phyloP scores from a whole-genome alignment of 2,888 invertebrate genomes.

The Xestia c-nigrum region DNA sequence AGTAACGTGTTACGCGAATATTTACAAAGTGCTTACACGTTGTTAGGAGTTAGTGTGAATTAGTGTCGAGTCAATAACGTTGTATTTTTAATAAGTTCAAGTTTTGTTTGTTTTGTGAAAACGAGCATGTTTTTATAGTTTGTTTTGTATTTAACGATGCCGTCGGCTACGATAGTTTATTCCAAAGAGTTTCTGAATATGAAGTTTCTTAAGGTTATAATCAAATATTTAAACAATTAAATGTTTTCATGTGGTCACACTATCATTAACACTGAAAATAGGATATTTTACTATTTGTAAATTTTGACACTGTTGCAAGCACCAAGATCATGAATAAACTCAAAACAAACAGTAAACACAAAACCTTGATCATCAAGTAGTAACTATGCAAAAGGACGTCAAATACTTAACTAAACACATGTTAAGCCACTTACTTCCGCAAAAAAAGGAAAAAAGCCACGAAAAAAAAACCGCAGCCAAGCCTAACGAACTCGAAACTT shows the following conservation, averaged over 20 bases:
- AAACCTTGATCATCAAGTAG: background rate
- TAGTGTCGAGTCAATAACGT: constrained; percentile 20
- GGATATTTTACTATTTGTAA: no score
- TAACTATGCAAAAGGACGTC: background rate
- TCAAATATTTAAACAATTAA: no score
- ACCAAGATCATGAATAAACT: no score
- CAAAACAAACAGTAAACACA: background rate
- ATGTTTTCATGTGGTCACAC: no score
- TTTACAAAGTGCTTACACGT: constrained; percentile 23
- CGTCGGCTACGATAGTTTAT: background rate
- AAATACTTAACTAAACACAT: constrained; percentile 27
- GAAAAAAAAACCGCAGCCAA: constrained; percentile 31
- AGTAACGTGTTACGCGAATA: constrained; percentile 26
- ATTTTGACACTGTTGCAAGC: no score
- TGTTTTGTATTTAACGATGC: background rate
- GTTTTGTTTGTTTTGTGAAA: constrained; percentile 11
- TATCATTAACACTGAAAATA: no score
- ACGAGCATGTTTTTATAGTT: background rate
- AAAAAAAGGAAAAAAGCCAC: constrained; percentile 3
- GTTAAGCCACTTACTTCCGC: constrained; percentile 20
- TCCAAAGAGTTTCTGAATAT: background rate
- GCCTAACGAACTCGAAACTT: constrained; percentile 66
- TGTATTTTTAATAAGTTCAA: constrained; percentile 13
- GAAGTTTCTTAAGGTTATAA: background rate
- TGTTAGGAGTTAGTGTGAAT: constrained; percentile 31